A percentile compares a stretch with the other conserved stretches of the same genome.
Evolutionary conservation across 2,888 invertebrate genomes (phyloP).

Genomic region (Thecophora atra): DNA sequence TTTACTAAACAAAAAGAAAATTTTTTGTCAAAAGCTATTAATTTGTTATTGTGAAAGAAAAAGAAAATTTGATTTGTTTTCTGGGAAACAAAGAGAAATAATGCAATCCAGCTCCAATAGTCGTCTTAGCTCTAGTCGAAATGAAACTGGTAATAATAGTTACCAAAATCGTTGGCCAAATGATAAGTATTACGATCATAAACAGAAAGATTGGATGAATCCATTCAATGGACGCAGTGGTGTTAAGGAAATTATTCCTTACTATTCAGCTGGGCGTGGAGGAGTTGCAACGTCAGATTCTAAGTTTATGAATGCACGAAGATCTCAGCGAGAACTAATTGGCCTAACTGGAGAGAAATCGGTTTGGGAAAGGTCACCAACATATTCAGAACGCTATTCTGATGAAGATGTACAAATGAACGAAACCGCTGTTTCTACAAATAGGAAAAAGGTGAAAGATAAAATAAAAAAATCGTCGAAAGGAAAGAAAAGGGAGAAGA

Average conservation of each 20-base stretch:
- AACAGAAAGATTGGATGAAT: slow-evolving; percentile 41
- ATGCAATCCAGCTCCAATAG: slow-evolving; percentile 9
- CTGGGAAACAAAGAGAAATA: background rate
- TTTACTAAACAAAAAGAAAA: too few species aligned
- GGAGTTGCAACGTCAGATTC: slow-evolving; percentile 52
- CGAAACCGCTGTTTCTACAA: slow-evolving; percentile 51
- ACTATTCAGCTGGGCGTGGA: slow-evolving; percentile 34
- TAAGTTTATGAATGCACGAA: slow-evolving; percentile 75
- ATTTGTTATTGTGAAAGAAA: too few species aligned
- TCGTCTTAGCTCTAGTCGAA: slow-evolving; percentile 2
- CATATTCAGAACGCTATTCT: slow-evolving; percentile 70
- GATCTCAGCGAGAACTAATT: slow-evolving; percentile 79
- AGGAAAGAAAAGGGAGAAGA: slow-evolving; percentile 68
- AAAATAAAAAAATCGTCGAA: slow-evolving; percentile 57
- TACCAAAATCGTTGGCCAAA: slow-evolving; percentile 58
- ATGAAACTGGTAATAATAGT: background rate
- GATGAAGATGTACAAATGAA: slow-evolving; percentile 52
- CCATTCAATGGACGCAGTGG: slow-evolving; percentile 52
- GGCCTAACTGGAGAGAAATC: slow-evolving; percentile 75
- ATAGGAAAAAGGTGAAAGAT: slow-evolving; percentile 53
- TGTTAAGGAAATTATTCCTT: slow-evolving; percentile 30
- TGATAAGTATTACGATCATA: slow-evolving; percentile 53
- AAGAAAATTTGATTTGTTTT: too few species aligned
- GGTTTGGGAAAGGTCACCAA: slow-evolving; percentile 82
- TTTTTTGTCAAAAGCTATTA: too few species aligned